Evolutionary conservation across 1,140 invertebrate genomes (phyloP).

Genomic region (Glomeris maerens): DNA sequence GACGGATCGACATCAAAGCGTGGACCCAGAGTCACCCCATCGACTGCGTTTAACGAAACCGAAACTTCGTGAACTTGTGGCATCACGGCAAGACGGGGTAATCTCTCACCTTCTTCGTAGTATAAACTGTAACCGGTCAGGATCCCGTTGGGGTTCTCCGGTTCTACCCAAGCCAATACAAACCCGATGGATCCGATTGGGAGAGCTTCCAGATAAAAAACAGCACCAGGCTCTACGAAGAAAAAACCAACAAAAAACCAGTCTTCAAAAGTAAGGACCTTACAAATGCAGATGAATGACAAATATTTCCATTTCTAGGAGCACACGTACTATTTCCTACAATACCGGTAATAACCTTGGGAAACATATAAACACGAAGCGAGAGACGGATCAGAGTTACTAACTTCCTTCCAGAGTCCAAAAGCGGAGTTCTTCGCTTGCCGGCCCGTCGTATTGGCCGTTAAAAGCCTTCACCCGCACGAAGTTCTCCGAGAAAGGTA

Average conservation of each 20-base stretch:
- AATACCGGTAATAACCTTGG: too few relatives aligned
- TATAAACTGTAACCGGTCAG: constrained; percentile 85
- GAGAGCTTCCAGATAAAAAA: constrained; percentile 63
- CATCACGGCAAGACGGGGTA: too few relatives aligned
- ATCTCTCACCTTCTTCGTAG: constrained; percentile 63
- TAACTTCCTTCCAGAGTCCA: constrained; percentile 82
- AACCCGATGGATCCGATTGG: constrained; percentile 78
- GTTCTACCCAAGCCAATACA: constrained; percentile 77
- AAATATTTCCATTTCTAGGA: too few relatives aligned
- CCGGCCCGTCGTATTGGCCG: constrained; percentile 71
- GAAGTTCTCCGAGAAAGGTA: constrained; percentile 76
- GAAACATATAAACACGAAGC: too few relatives aligned
- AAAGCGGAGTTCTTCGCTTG: constrained; percentile 68
- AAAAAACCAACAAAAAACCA: too few relatives aligned
- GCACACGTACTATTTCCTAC: too few relatives aligned
- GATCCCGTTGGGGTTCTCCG: constrained; percentile 81
- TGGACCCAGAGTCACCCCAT: constrained; percentile 37
- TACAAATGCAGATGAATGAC: too few relatives aligned
- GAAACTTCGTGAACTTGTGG: too few relatives aligned
- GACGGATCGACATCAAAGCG: constrained; percentile 55
- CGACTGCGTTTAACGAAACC: constrained; percentile 17
- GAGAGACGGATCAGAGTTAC: too few relatives aligned
- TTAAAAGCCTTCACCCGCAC: constrained; percentile 83
- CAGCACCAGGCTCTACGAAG: constrained; percentile 79
- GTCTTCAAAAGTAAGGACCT: too few relatives aligned